Evolutionary conservation across 2,888 invertebrate species (phyloP), one percentile per base, ranked within the genome.

Genomic region (Phengaris arion): DNA sequence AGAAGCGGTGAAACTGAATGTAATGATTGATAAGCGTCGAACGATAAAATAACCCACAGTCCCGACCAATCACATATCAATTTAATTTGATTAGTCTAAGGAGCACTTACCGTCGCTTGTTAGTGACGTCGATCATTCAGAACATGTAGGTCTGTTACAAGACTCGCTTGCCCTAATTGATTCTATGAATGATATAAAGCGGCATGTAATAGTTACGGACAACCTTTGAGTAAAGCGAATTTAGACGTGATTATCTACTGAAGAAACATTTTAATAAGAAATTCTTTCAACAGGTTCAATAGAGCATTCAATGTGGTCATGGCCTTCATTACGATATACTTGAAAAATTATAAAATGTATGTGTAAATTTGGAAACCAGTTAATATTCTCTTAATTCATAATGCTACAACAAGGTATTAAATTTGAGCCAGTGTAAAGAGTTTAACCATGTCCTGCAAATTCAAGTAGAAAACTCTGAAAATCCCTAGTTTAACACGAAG

Each of bases 1-100:
- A 6, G 8, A 48, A 48, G 48, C 48, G 8, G 35, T 4, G 8
- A 48, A 48, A 48, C 6, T 48, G 0, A 59, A 15, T 7, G 7
- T 59, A 59, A 8, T 6, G 0, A 72, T 45, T 52, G 6, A 54
- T 22, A 52, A 72, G 45, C 54, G 6, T 8, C 52, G 10, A 35
- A 13, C 15, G 35, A 52, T 52, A 35, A 52, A 72, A 52, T 22
- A 22, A 22, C 13, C 7, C 35, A 54, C 51, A 54, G 6, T 35
- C 75, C 74, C 77, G 75, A 77, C 78, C 77, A 80, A 81, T 80
- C 80, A 80, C 78, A 78, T 77, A 80, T 79, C 80, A 81, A 79
- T 81, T 79, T 77, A 77, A 78, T 76, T 76, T 76, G 77, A 78
- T 78, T 77, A 76, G 75, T 79, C 76, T 75, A 77, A 77, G 77